A percentile compares a stretch with the other conserved stretches of the same genome.
Conservation (phyloP, 2,113 vertebrate species). For the Cyphomyrus discorhynchus region DNA sequence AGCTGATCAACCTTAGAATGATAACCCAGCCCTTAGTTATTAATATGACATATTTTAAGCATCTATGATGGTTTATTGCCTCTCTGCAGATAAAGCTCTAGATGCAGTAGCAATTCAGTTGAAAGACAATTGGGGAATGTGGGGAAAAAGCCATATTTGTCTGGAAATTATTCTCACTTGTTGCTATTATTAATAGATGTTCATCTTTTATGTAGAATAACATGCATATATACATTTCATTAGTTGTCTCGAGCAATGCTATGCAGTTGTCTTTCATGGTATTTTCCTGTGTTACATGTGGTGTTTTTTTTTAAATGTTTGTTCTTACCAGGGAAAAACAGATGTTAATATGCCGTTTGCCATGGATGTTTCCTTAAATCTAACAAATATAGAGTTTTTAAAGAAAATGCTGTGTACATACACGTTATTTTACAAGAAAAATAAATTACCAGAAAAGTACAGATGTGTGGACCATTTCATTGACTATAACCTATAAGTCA, state of each 20-base stretch:
- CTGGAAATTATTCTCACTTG: background rate
- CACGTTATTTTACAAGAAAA: slow-evolving; percentile 22
- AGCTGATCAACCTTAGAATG: background rate
- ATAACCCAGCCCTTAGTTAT: background rate
- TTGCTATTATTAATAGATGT: slow-evolving; percentile 11
- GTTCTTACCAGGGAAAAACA: slow-evolving; percentile 13
- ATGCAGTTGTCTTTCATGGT: background rate
- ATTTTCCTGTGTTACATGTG: background rate
- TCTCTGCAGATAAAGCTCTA: background rate
- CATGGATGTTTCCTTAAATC: slow-evolving; percentile 16
- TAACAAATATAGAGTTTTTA: slow-evolving; percentile 17
- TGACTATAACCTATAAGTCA: background rate
- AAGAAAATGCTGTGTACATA: slow-evolving; percentile 17
- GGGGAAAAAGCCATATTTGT: slow-evolving; percentile 17
- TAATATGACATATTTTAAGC: background rate
- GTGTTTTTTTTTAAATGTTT: slow-evolving; percentile 1
- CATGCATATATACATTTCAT: slow-evolving; percentile 6
- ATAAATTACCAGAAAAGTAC: background rate
- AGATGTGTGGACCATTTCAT: background rate
- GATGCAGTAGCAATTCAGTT: background rate
- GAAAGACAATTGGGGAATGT: background rate
- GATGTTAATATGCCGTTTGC: slow-evolving; percentile 16
- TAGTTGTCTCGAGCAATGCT: background rate
- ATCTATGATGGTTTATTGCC: background rate
- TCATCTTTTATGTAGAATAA: background rate